Conservation (phyloP, 2,113 vertebrate genomes). For the Pseudorhombus dupliciocellatus region DNA sequence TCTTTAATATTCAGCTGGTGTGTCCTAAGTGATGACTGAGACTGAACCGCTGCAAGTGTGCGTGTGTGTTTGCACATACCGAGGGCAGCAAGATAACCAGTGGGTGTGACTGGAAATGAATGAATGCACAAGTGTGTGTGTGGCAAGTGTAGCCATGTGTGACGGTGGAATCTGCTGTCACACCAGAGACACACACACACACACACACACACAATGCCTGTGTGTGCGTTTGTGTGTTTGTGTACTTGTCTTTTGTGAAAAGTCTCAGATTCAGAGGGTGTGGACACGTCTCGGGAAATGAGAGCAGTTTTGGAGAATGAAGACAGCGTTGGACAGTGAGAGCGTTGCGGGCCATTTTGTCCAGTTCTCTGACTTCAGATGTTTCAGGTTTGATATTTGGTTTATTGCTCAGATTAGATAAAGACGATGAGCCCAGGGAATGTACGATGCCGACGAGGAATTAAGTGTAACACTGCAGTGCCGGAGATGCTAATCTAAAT, state of each 20-base stretch:
- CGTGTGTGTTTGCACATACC: slow-evolving; percentile 24
- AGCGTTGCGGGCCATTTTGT: slow-evolving; percentile 7
- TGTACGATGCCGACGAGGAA: not conserved
- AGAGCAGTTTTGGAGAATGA: slow-evolving; percentile 10
- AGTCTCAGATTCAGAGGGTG: not conserved
- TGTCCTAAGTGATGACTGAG: slow-evolving; percentile 30
- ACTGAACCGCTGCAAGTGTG: slow-evolving; percentile 8
- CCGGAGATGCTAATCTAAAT: slow-evolving; percentile 3
- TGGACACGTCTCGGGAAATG: slow-evolving; percentile 3
- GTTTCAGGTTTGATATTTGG: not conserved
- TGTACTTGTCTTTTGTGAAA: slow-evolving; percentile 8
- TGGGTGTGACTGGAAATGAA: slow-evolving; percentile 16
- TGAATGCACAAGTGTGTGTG: slow-evolving; percentile 1
- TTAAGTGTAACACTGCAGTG: not conserved
- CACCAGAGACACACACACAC: slow-evolving; percentile 12
- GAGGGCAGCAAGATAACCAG: slow-evolving; percentile 20
- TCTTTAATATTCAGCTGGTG: slow-evolving; percentile 40
- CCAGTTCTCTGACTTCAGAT: not conserved
- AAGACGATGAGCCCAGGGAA: not conserved
- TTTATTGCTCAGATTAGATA: not conserved
- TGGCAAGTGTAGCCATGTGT: slow-evolving; percentile 25
- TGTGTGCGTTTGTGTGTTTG: not conserved
- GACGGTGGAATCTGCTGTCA: slow-evolving; percentile 24
- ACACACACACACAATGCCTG: not conserved
- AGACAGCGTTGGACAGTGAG: not conserved